These are phyloP conservation scores for Platerodrilus igneus DNA, from an alignment of 2,888 invertebrate genomes.

Conservation along the genomic window DNA sequence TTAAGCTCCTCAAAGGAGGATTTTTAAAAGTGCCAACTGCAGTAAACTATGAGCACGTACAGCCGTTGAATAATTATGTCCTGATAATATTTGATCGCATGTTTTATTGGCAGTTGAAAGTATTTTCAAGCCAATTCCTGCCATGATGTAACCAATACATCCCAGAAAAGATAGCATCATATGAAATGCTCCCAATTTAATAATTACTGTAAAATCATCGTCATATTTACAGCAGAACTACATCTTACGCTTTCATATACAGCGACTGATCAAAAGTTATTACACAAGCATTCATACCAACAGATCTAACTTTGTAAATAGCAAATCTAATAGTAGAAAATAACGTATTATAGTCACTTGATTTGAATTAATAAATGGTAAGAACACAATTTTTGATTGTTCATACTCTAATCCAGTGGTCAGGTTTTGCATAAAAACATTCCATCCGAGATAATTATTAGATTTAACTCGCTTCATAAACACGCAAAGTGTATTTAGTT, in stretches of 20 bases:
- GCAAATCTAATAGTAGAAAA: conserved; percentile 10
- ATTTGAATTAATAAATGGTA: conserved; percentile 13
- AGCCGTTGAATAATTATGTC: conserved; percentile 8
- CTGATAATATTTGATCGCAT: conserved; percentile 7
- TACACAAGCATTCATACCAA: too few species aligned
- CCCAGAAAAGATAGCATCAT: conserved; percentile 2
- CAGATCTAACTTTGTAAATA: conserved; percentile 2
- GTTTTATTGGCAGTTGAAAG: conserved; percentile 4
- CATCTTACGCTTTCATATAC: too few species aligned
- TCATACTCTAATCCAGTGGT: conserved; percentile 12
- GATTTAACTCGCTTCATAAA: conserved; percentile 5
- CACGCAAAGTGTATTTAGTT: conserved; percentile 2
- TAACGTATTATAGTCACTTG: conserved; percentile 12
- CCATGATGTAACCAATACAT: conserved; percentile 3
- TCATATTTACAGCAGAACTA: conserved; percentile 3
- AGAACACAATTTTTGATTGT: conserved; percentile 11
- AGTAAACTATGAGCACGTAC: conserved; percentile 7
- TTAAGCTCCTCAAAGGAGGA: background rate
- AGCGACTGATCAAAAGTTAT: too few species aligned
- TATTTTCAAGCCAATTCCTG: conserved; percentile 4
- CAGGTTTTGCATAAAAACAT: conserved; percentile 12
- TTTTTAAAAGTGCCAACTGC: conserved; percentile 7
- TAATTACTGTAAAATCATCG: conserved; percentile 1
- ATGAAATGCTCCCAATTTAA: conserved; percentile 4
- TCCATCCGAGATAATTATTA: conserved; percentile 13